Conservation (phyloP, 2,113 vertebrate species). For the Empidonax alnorum region DNA sequence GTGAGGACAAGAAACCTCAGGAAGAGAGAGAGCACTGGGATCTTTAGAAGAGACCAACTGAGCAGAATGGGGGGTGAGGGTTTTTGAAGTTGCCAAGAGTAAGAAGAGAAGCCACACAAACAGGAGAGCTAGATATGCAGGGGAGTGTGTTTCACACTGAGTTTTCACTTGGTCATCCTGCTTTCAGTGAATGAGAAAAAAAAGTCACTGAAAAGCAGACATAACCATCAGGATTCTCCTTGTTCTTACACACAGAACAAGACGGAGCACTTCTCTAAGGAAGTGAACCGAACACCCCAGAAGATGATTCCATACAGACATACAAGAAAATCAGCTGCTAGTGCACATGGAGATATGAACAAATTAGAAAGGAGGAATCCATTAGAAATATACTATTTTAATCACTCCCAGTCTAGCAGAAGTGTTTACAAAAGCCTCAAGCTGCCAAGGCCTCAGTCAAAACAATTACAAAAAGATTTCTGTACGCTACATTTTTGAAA, state of each 20-base stretch:
- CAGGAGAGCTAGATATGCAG: fast-evolving
- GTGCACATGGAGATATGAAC: background rate
- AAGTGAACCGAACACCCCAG: background rate
- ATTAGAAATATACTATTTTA: background rate
- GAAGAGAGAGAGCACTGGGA: background rate
- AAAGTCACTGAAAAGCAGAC: background rate
- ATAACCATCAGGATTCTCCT: background rate
- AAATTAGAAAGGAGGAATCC: background rate
- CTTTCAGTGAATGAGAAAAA: background rate
- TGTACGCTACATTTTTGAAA: background rate
- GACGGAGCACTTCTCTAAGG: background rate
- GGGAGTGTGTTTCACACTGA: background rate
- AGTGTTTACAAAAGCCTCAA: background rate
- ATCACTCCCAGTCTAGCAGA: background rate
- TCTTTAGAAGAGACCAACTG: background rate
- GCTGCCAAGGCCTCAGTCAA: background rate
- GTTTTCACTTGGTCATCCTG: background rate
- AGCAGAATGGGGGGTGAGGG: background rate
- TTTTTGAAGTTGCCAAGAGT: background rate
- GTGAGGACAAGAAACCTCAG: background rate
- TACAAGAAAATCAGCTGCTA: background rate
- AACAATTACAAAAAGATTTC: background rate
- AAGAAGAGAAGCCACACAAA: background rate
- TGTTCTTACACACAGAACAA: background rate
- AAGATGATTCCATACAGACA: background rate